Base-by-base conservation (phyloP, 2,797 vertebrate genomes). In the Triplophysa yarkandensis region DNA sequence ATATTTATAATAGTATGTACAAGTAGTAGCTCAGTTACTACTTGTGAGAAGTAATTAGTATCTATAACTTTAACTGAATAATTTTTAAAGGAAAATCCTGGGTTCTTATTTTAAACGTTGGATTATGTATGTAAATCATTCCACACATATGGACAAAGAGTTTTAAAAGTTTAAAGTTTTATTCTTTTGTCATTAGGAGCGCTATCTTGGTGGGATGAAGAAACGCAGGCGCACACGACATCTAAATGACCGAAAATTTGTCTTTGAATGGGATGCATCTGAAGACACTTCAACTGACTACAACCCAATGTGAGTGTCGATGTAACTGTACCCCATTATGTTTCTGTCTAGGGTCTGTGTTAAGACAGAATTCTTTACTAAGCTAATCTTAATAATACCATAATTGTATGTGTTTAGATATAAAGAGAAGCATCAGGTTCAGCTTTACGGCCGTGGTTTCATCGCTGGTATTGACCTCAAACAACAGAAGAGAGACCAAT, bases 231-330 rank as follows among this genome's bases (percentile, higher is more conserved):
- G 97, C 50, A 98, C 97, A 0, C 93, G 97, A 39, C 97, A 98
- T 87, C 89, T 99, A 44, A 99, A 99, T 0, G 97, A 99, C 89
- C 93, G 97, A 78, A 99, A 99, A 86, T 99, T 98, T 60, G 97
- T 99, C 67, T 99, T 99, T 1, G 97, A 99, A 87, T 99, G 97
- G 97, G 97, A 99, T 0, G 97, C 97, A 0, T 98, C 96, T 0
- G 97, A 99, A 73, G 97, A 99, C 85, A 99, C 97, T 0, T 98
- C 97, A 4, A 94, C 95, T 0, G 97, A 99, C 85, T 98, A 98
- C 89, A 98, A 98, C 81, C 97, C 97, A 0, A 88, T 98, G 97
- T 99, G 85, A 95, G 96, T 86, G 32, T n/a, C 11, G 2, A 11
- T 39, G 13, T 39, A 1, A 23, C 17, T n/a, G 34, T 23, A 6